Base-by-base conservation (phyloP, 2,888 invertebrate species). In the Sesia bembeciformis region DNA sequence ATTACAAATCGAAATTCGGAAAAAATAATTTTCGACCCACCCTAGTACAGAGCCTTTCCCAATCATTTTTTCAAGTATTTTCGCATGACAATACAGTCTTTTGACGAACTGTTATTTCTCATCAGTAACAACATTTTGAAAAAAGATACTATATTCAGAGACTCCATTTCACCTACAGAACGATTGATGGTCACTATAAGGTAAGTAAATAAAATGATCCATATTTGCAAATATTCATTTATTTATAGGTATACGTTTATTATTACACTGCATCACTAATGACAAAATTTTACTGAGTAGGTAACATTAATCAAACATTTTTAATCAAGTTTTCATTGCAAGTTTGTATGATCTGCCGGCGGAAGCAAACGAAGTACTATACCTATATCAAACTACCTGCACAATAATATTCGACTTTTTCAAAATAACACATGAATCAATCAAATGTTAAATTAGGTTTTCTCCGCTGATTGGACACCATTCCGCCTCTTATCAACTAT, bases 161-260 rank as follows among this genome's bases (percentile, higher is more conserved):
- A 53, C 46, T 53, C 53, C 53, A 53, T 53, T 53, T 49, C 53
- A 53, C 53, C 53, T 49, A 49, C 53, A 40, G 53, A 49, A 53
- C 53, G 53, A 49, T 53, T 49, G 53, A 49, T 49, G 53, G 40
- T 50, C 53, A 53, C 53, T 53, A 53, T 53, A 53, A 49, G 53
- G 53, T 53, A 53, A 53, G 53, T 49, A 53, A 53, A 53, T 53
- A 53, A 53, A 53, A 53, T 53, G 49, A 53, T 53, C 53, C 53
- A 53, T 53, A 53, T 53, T 53, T 53, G 53, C 53, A 53, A 53
- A 53, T 53, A 53, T 50, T 50, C 39, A 53, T 53, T 53, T 53
- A 49, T 53, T 53, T 53, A 53, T 53, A 49, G 49, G 53, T 53
- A 53, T 53, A 53, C 53, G 50, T 50, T 53, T 53, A 53, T 53